phyloP scores from a whole-genome alignment of 2,888 invertebrate genomes.

The Drosophila quinaria region DNA sequence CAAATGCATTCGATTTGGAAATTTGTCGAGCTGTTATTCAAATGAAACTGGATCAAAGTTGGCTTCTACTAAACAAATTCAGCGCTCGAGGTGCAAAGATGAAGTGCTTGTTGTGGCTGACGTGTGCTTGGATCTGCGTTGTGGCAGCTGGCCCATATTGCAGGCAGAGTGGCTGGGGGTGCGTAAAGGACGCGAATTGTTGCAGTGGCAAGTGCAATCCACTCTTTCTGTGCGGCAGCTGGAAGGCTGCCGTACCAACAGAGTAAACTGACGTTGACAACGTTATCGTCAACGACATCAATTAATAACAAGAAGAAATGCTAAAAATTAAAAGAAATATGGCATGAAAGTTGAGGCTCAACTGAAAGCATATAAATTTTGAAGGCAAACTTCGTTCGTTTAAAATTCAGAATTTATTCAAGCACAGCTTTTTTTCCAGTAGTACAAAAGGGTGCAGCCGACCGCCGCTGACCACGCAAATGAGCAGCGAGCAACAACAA shows the following conservation, averaged over 20 bases:
- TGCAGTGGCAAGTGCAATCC: slow-evolving; percentile 22
- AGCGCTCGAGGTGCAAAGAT: background rate
- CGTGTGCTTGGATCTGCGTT: background rate
- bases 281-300: no score
- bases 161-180: background rate
- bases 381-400: slow-evolving; percentile 29
- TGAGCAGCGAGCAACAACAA: slow-evolving; percentile 40
- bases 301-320: no score
- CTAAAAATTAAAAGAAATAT: no score
- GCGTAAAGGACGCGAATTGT: slow-evolving; percentile 23
- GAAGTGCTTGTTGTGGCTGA: background rate
- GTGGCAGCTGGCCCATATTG: background rate
- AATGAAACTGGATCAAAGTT: background rate
- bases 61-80: background rate
- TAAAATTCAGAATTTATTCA: slow-evolving; percentile 72
- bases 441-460: slow-evolving; percentile 64
- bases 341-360: slow-evolving; percentile 1
- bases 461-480: slow-evolving; percentile 56
- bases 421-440: slow-evolving; percentile 68
- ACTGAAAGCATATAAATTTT: background rate
- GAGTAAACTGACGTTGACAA: background rate
- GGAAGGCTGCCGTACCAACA: background rate
- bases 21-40: background rate
- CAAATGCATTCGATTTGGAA: slow-evolving; percentile 2
- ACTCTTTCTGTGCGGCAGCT: slow-evolving; percentile 9